Evolutionary conservation across 2,113 vertebrate genomes (phyloP).

Genomic region (Notechis scutatus): DNA sequence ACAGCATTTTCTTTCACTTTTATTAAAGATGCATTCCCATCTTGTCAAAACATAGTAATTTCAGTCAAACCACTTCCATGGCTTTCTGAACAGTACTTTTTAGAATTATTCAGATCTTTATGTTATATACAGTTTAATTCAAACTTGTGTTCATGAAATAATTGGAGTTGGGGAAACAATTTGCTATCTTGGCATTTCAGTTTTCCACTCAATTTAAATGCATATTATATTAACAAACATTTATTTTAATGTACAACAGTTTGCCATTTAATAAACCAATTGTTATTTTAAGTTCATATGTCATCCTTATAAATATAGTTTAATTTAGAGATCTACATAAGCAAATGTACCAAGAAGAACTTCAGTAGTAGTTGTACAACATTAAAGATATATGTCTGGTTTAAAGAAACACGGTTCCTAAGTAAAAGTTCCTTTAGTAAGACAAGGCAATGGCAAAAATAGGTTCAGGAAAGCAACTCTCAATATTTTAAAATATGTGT

Average conservation of each 20-base stretch:
- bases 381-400: background rate
- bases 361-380: background rate
- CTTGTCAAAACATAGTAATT: background rate
- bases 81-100: background rate
- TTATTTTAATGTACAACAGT: background rate
- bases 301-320: background rate
- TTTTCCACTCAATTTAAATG: constrained; percentile 11
- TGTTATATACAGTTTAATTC: background rate
- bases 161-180: background rate
- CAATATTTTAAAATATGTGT: background rate
- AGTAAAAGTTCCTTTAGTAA: background rate
- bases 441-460: background rate
- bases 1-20: background rate
- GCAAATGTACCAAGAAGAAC: background rate
- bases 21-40: background rate
- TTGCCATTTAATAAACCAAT: background rate
- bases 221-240: background rate
- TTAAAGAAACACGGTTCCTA: background rate
- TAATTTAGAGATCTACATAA: background rate
- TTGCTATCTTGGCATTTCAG: constrained; percentile 1
- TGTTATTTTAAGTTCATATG: background rate
- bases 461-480: background rate
- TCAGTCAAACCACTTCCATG: background rate
- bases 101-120: background rate
- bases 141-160: background rate